Evolutionary conservation across 2,113 vertebrate genomes (phyloP).

Genomic region (Macrotus californicus): DNA sequence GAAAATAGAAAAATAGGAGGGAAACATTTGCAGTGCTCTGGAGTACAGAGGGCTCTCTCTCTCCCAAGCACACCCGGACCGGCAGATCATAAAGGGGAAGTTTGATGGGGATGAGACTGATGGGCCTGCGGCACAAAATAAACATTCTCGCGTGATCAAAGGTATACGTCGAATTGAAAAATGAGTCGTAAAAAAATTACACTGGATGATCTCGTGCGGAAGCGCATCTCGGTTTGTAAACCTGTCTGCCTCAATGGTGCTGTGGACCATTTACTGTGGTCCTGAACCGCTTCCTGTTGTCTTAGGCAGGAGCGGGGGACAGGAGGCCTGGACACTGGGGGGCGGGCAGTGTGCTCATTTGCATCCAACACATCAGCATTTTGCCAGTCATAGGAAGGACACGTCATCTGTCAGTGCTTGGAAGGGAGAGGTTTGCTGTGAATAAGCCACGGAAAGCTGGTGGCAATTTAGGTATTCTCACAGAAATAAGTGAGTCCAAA

Average conservation of each 20-base stretch:
- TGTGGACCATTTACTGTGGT: fast-evolving
- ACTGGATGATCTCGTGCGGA: background rate
- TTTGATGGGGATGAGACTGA: too few species aligned
- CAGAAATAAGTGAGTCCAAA: background rate
- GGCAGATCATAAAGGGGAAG: background rate
- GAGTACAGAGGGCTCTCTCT: background rate
- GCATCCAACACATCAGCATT: background rate
- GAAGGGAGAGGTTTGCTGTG: background rate
- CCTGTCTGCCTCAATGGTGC: background rate
- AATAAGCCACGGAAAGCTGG: background rate
- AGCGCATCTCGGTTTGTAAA: background rate
- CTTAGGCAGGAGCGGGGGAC: background rate
- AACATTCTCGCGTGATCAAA: background rate
- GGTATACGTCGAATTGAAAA: background rate
- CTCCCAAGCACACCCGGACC: background rate
- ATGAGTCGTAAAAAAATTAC: fast-evolving
- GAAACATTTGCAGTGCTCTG: background rate
- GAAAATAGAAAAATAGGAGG: background rate
- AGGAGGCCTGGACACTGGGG: background rate
- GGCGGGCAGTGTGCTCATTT: background rate
- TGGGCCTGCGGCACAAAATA: background rate
- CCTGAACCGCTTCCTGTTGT: background rate
- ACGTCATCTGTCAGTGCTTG: background rate
- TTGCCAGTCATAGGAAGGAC: background rate
- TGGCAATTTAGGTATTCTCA: background rate